These are phyloP conservation scores for Zootoca vivipara DNA, from an alignment of 2,113 vertebrate genomes.

Conservation along the genomic window DNA sequence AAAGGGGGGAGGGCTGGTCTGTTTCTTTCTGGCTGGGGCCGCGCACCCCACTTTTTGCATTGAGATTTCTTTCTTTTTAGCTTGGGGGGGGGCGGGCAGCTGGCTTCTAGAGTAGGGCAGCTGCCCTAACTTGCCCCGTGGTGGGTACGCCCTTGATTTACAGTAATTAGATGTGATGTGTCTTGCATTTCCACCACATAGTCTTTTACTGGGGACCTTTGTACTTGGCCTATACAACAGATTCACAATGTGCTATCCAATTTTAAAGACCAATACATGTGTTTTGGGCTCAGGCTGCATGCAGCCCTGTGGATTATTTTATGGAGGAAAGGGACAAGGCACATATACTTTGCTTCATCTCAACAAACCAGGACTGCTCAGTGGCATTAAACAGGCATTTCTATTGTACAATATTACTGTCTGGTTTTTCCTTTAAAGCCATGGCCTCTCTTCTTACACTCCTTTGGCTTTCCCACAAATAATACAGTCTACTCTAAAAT, in stretches of 20 bases:
- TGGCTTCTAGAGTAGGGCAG: too few species aligned
- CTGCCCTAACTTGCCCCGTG: too few species aligned
- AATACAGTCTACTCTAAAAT: conserved; percentile 75
- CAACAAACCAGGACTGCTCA: conserved; percentile 62
- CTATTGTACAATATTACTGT: conserved; percentile 75
- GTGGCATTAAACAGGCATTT: conserved; percentile 79
- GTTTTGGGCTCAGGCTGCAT: background rate
- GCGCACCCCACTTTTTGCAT: too few species aligned
- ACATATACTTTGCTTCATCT: conserved; percentile 55
- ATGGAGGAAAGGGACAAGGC: conserved; percentile 47
- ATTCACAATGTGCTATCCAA: background rate
- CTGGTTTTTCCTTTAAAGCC: conserved; percentile 56
- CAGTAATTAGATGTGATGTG: too few species aligned
- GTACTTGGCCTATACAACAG: background rate
- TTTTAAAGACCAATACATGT: background rate
- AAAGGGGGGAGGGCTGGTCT: too few species aligned
- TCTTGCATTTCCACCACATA: too few species aligned
- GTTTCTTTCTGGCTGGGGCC: too few species aligned
- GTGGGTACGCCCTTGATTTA: too few species aligned
- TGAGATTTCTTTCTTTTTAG: too few species aligned
- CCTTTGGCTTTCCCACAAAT: conserved; percentile 64
- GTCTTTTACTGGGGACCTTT: background rate
- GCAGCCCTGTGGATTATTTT: conserved; percentile 36
- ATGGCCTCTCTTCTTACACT: conserved; percentile 71
- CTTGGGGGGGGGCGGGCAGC: too few species aligned